Evolutionary conservation across 2,113 vertebrate genomes (phyloP), one percentile per base, ranked within the genome.

Genomic region (Periophthalmodon schlosseri): DNA sequence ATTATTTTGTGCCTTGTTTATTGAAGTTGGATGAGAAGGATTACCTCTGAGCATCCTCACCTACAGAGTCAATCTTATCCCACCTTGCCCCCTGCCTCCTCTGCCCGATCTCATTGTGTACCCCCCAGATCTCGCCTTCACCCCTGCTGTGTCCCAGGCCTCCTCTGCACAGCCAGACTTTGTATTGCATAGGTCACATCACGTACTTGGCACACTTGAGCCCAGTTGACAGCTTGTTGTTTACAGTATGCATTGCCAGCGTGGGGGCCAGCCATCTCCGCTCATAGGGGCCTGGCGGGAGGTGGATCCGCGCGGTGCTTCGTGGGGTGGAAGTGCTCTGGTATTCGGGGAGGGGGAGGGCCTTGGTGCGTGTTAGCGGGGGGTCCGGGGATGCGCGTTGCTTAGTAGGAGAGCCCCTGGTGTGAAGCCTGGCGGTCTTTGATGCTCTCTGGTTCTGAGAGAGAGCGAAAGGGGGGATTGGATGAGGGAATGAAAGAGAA

Each of bases 221-320:
- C 92, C 95, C 95, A 95, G 94, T 96, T 95, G 95, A 95, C 95
- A 95, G 94, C 95, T 94, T 91, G 91, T 85, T 92, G 87, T 91
- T 92, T 90, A 89, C 90, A 89, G 86, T 93, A 88, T 93, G 90
- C 86, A 89, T 77, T 95, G 94, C 95, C 94, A 96, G 92, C 94
- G 86, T 92, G 94, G 94, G 63, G 94, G 95, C 93, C 57, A 63
- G 81, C 84, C 69, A 74, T 75, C 50, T 73, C 88, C 21, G 81
- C 79, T 84, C 70, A 34, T 70, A 75, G 83, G 77, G 83, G 65
- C 86, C 84, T 76, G 67, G 86, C 68, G 67, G 88, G 89, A 84
- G 85, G 87, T 73, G 82, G 75, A 80, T 78, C 66, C 44, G 57
- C 9, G 67, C 16, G 70, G 69, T n/a, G 20, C 24, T 56, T 69